phyloP scores from a whole-genome alignment of 2,888 invertebrate genomes.

The Octonoba sinensis region DNA sequence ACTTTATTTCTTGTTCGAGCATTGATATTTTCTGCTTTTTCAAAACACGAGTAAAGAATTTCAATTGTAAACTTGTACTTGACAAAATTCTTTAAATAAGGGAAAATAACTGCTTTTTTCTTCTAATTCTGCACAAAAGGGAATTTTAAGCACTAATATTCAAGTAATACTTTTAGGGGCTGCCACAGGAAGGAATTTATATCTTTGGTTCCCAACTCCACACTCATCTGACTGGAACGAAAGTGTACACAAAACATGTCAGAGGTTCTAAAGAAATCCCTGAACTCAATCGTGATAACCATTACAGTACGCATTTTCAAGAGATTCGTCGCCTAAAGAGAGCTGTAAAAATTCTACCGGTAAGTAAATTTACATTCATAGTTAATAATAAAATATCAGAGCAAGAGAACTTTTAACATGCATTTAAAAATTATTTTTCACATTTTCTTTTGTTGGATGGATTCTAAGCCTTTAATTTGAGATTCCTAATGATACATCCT shows the following conservation, averaged over 20 bases:
- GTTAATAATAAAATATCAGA: conserved; percentile 1
- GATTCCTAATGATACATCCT: too few species aligned
- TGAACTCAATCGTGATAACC: conserved; percentile 89
- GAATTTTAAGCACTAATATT: too few species aligned
- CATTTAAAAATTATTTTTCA: background rate
- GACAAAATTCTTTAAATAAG: too few species aligned
- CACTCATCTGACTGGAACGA: conserved; percentile 91
- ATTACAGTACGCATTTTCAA: conserved; percentile 98
- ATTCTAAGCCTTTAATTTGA: too few species aligned
- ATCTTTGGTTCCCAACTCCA: conserved; percentile 97
- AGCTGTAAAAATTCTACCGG: conserved; percentile 86
- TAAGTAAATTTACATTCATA: conserved; percentile 72
- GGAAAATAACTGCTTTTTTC: too few species aligned
- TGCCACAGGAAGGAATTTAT: conserved; percentile 87
- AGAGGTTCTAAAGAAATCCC: conserved; percentile 84
- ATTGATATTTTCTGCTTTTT: too few species aligned
- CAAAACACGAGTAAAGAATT: too few species aligned
- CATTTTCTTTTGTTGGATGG: too few species aligned
- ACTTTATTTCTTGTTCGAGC: too few species aligned
- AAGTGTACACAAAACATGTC: conserved; percentile 87
- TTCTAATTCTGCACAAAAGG: too few species aligned
- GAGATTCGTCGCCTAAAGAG: conserved; percentile 89
- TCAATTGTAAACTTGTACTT: too few species aligned
- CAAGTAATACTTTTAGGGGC: conserved; percentile 75
- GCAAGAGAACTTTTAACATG: background rate